Percentiles rank a stretch among this genome's conserved stretches.
These are phyloP conservation scores for Nephila pilipes DNA, from an alignment of 1,140 invertebrate genomes.

Conservation along the genomic window DNA sequence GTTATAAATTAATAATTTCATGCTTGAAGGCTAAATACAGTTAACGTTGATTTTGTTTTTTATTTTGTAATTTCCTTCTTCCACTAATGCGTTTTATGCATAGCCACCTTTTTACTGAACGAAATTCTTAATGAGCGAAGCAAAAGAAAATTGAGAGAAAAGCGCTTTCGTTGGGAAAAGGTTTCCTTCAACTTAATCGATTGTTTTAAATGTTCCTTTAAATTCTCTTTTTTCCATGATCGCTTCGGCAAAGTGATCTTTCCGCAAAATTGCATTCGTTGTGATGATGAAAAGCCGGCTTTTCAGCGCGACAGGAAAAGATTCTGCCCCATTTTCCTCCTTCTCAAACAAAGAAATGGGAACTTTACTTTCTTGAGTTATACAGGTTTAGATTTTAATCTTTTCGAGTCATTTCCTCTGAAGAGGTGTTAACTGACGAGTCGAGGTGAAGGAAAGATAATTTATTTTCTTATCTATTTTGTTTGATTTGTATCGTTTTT, in stretches of 20 bases:
- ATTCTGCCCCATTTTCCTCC: not conserved
- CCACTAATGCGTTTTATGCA: not conserved
- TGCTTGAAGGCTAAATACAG: too few species aligned
- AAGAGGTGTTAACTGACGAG: too few species aligned
- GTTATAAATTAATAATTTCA: too few species aligned
- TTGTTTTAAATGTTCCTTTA: constrained; percentile 1
- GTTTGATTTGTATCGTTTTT: too few species aligned
- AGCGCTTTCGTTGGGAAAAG: constrained; percentile 13
- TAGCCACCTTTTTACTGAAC: not conserved
- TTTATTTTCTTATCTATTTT: too few species aligned
- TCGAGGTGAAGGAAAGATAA: too few species aligned
- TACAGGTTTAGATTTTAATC: too few species aligned
- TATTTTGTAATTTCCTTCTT: not conserved
- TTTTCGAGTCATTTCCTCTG: too few species aligned
- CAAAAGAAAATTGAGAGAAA: constrained; percentile 10
- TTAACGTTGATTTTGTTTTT: too few species aligned
- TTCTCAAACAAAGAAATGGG: not conserved
- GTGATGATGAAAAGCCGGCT: constrained; percentile 3
- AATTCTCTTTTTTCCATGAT: not conserved
- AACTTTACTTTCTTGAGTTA: too few species aligned
- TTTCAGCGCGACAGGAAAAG: not conserved
- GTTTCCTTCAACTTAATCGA: constrained; percentile 12
- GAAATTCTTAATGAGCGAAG: not conserved
- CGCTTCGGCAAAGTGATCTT: not conserved
- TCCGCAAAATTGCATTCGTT: not conserved